Percentiles rank a stretch among this genome's conserved stretches.
Evolutionary conservation across 2,888 invertebrate species (phyloP).

Genomic region (Trachelus troglodyta): DNA sequence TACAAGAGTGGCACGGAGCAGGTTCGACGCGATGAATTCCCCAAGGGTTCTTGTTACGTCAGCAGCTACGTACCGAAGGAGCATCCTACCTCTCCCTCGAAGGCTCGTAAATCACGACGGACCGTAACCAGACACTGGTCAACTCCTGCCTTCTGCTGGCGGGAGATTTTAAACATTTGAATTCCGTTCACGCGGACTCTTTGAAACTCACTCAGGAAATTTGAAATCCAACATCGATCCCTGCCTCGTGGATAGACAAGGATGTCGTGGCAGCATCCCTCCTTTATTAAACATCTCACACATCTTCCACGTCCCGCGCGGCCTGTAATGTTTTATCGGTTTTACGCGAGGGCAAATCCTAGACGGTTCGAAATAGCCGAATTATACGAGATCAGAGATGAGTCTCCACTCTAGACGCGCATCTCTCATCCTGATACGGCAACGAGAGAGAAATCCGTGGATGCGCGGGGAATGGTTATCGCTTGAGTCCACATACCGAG

Average conservation of each 20-base stretch:
- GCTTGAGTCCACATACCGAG: slow-evolving; percentile 19
- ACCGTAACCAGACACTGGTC: not conserved
- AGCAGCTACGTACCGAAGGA: not conserved
- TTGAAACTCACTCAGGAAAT: not conserved
- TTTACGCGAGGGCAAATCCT: not conserved
- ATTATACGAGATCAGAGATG: slow-evolving; percentile 5
- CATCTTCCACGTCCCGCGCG: not conserved
- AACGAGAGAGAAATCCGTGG: not conserved
- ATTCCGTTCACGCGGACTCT: not conserved
- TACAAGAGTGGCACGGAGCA: not conserved
- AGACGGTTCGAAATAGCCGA: slow-evolving; percentile 1
- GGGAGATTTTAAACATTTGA: not conserved
- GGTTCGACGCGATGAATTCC: not conserved
- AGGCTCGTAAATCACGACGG: not conserved
- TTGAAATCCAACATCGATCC: not conserved
- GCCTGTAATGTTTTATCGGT: not conserved
- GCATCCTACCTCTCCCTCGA: not conserved
- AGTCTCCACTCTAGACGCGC: not conserved
- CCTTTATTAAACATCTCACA: not conserved
- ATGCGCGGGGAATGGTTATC: slow-evolving; percentile 17
- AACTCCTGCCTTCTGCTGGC: not conserved
- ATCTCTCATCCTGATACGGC: not conserved
- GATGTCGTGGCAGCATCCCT: not conserved
- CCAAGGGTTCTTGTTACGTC: not conserved
- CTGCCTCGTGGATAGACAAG: not conserved